Base-by-base conservation (phyloP, 2,797 vertebrate species). In the Catostomus latipinnis region DNA sequence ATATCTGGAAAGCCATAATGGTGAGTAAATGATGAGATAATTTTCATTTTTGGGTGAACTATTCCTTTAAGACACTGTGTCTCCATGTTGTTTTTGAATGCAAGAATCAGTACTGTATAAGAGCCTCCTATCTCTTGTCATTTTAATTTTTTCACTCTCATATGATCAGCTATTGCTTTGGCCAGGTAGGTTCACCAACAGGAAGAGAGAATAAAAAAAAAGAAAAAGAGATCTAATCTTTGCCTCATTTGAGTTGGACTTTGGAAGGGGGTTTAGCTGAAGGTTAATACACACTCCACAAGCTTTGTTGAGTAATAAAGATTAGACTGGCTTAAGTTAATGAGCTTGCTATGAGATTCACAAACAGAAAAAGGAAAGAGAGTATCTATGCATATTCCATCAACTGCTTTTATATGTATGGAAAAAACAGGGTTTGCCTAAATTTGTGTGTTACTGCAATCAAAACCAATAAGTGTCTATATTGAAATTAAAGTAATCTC, bases 311-410 rank as follows among this genome's bases (percentile, higher is more conserved):
- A 71, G 82, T 72, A 78, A 81, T 18, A 45, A 61, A 70, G 54
- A 16, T 63, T 16, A 72, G 11, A 57, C 61, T 73, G 67, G 72
- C 69, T 86, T 81, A 76, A 75, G 75, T 11, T 87, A 82, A 76
- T 62, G 49, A 48, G 76, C 76, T 80, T 48, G 13, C 71, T 74
- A 49, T 74, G 34, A 53, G 63, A 43, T 53, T 11, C 54, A 75
- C 22, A 53, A 66, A 63, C 78, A 49, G 86, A 81, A 88, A 86
- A 67, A 71, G 81, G 61, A 45, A 22, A 62, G 12, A 16, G 60
- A 63, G 72, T 4, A 8, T 49, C 13, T 22, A 11, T 6, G 16
- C 6, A 46, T 34, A 11, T 50, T 34, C 8, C 10, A 14, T 22
- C 49, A 50, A 0, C 8, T 14, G 1, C 4, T 50, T 49, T 11